Conservation (phyloP, 2,113 vertebrate genomes). For the Cyanoramphus novaezelandiae region DNA sequence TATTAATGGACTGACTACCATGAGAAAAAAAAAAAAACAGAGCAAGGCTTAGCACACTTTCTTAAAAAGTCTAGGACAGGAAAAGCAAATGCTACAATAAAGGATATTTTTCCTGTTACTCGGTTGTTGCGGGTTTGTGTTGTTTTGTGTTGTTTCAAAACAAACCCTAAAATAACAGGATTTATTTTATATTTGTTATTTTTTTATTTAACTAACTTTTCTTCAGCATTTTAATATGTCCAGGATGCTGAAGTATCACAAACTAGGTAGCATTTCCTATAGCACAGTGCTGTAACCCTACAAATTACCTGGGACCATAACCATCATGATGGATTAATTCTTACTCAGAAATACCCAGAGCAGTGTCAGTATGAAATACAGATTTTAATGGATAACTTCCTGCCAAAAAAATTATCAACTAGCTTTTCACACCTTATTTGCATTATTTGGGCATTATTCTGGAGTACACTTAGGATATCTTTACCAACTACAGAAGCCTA, state of each 20-base stretch:
- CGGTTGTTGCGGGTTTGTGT: neutral
- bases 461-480: neutral
- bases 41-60: neutral
- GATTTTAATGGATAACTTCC: neutral
- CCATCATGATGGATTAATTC: neutral
- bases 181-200: neutral
- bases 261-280: neutral
- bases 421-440: neutral
- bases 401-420: neutral
- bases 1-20: neutral
- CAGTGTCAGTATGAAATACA: neutral
- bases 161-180: neutral
- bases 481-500: neutral
- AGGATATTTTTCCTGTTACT: neutral
- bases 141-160: neutral
- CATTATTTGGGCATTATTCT: neutral
- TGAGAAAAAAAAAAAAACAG: neutral
- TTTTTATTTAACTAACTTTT: neutral
- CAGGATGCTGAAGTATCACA: slow-evolving; percentile 15
- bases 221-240: neutral
- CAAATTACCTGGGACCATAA: slow-evolving; percentile 1
- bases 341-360: slow-evolving; percentile 32
- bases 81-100: slow-evolving; percentile 29
- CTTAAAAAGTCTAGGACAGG: neutral
- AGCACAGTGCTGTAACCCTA: neutral